Percentiles rank a stretch among this genome's conserved stretches.
Evolutionary conservation across 2,113 vertebrate genomes (phyloP).

Genomic region (Gila orcuttii): DNA sequence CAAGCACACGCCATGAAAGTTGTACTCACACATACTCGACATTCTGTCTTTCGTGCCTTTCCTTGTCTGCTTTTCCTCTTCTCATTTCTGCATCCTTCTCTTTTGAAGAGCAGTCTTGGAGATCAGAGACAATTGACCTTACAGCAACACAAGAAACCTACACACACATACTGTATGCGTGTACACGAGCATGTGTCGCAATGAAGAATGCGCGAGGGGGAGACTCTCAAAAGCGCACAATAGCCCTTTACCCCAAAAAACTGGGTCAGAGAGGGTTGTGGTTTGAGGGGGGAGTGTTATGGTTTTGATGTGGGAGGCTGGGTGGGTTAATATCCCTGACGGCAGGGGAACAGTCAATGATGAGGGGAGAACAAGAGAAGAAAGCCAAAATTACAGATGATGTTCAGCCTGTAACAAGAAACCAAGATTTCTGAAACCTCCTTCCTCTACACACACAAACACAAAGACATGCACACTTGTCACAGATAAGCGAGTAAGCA

Average conservation of each 20-base stretch:
- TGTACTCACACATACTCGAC: constrained; percentile 31
- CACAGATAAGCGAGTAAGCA: constrained; percentile 23
- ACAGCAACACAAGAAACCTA: constrained; percentile 55
- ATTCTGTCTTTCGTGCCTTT: constrained; percentile 21
- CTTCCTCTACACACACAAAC: constrained; percentile 30
- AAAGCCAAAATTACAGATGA: constrained; percentile 15
- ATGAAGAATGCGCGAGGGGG: constrained; percentile 58
- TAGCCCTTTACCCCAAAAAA: constrained; percentile 70
- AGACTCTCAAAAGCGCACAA: constrained; percentile 66
- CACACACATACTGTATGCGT: constrained; percentile 37
- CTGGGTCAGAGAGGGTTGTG: constrained; percentile 72
- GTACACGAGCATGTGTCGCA: background rate
- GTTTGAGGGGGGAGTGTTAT: constrained; percentile 56
- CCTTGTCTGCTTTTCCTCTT: constrained; percentile 18
- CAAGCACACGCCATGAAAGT: background rate
- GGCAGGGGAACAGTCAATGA: constrained; percentile 53
- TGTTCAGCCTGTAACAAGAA: constrained; percentile 24
- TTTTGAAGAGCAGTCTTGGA: constrained; percentile 46
- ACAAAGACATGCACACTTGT: constrained; percentile 23
- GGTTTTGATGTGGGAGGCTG: constrained; percentile 34
- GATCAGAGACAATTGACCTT: constrained; percentile 59
- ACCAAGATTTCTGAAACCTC: constrained; percentile 5
- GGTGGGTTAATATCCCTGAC: constrained; percentile 41
- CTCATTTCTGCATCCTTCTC: constrained; percentile 40
- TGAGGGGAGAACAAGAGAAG: constrained; percentile 33